Conservation (phyloP, 2,888 invertebrate species). For the Ypsolopha scabrella region DNA sequence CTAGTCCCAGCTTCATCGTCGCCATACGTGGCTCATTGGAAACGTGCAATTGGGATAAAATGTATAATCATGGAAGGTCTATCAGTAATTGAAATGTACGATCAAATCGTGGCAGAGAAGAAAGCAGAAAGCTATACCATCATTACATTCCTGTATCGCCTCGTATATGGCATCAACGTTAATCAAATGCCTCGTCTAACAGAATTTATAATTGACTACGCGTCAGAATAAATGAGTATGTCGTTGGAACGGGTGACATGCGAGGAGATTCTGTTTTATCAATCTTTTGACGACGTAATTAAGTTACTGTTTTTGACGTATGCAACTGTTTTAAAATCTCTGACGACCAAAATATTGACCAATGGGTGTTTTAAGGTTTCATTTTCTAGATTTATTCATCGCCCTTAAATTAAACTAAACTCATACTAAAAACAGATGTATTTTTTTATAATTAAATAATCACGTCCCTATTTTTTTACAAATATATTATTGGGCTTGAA, state of each 20-base stretch:
- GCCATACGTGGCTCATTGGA: no score
- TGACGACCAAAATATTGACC: not conserved
- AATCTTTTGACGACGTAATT: constrained; percentile 14
- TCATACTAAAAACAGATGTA: not conserved
- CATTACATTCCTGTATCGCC: not conserved
- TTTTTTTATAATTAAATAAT: no score
- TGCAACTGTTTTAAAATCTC: not conserved
- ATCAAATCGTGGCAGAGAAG: not conserved
- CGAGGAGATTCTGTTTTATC: constrained; percentile 17
- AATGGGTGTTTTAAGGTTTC: not conserved
- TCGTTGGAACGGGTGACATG: constrained; percentile 20
- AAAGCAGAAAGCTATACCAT: not conserved
- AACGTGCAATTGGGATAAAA: no score
- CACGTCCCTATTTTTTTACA: no score
- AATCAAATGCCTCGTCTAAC: constrained; percentile 29
- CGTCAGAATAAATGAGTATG: constrained; percentile 31
- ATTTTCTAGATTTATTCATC: no score
- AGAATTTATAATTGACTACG: constrained; percentile 41
- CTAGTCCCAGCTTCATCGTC: no score
- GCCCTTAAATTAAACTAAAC: not conserved
- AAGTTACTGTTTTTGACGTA: constrained; percentile 13
- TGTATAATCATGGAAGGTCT: no score
- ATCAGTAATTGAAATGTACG: no score
- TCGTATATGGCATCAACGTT: constrained; percentile 8
- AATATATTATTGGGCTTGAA: no score